Evolutionary conservation across 2,888 invertebrate species (phyloP), one percentile per base, ranked within the genome.

Genomic region (Fissipunctia ypsillon): DNA sequence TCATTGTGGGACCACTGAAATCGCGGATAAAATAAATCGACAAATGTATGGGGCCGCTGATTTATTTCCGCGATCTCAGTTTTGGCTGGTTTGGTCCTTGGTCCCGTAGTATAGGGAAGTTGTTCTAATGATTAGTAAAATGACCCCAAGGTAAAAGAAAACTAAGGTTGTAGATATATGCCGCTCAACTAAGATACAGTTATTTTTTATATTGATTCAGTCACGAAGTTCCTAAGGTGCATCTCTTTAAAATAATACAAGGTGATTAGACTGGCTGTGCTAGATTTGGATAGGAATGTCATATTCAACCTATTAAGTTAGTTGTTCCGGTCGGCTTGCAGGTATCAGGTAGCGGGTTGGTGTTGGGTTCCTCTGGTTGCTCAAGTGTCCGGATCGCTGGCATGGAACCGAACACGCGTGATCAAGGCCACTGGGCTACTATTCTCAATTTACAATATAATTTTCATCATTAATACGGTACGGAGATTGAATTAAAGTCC

Each of bases 381-480:
- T 94, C 94, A 88, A 84, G 85, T 94, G 87, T 91, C 93, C 86
- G 85, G 73, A 85, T 79, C 92, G 89, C 79, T 88, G 89, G 88
- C 83, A 87, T 85, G 93, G 92, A 94, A 95, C 94, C 80, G 78
- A 88, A 88, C 84, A 89, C 89, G 86, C 87, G 87, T 87, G 88
- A 92, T 90, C 93, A 95, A 94, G 95, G 95, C 89, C 92, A 93
- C 82, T 88, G 85, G 89, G 88, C 84, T 85, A 88, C 88, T 82
- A 56, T 79, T 91, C 90, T 91, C 91, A 83, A 83, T 87, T 91
- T 90, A 90, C 91, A 85, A 88, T 87, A 70, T 69, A 75, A 79
- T 87, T 87, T 89, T 85, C 76, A 88, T 78, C 79, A 65, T 80
- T 67, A 76, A 73, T 81, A 73, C 66, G 45, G 67, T 73, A 74